A percentile compares a stretch with the other conserved stretches of the same genome.
phyloP scores from a whole-genome alignment of 2,113 vertebrate genomes.

The Ibidorhyncha struthersii region DNA sequence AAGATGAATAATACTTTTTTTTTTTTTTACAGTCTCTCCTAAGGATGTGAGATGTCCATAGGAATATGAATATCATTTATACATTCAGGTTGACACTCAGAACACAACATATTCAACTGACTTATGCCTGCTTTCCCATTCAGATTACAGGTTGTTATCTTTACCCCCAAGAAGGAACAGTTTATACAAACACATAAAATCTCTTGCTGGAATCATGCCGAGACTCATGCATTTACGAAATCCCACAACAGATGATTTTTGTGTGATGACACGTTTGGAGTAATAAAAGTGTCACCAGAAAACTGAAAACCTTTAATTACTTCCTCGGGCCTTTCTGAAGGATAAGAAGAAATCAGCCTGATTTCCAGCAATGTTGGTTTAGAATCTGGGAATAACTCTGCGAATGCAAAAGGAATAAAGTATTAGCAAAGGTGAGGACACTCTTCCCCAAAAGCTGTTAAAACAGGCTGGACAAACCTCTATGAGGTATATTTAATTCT shows the following conservation, averaged over 20 bases:
- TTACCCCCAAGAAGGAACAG: neutral
- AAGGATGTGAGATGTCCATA: neutral
- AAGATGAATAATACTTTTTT: neutral
- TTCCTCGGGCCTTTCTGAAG: neutral
- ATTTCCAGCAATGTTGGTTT: neutral
- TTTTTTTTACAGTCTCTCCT: neutral
- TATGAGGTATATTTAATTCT: neutral
- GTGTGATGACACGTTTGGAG: neutral
- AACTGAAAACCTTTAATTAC: neutral
- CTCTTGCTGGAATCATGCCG: neutral
- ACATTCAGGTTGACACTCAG: neutral
- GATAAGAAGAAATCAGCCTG: neutral
- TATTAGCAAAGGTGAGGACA: neutral
- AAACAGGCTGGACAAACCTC: neutral
- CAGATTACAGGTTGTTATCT: neutral
- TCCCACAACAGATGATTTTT: neutral
- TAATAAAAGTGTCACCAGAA: neutral
- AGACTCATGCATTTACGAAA: neutral
- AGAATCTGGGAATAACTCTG: neutral
- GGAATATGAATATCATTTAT: neutral
- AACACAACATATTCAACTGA: neutral
- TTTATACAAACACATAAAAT: neutral
- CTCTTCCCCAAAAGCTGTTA: neutral
- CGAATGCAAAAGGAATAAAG: neutral
- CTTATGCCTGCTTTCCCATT: neutral